Conservation (phyloP, 2,797 vertebrate species). For the Micromesistius poutassou region DNA sequence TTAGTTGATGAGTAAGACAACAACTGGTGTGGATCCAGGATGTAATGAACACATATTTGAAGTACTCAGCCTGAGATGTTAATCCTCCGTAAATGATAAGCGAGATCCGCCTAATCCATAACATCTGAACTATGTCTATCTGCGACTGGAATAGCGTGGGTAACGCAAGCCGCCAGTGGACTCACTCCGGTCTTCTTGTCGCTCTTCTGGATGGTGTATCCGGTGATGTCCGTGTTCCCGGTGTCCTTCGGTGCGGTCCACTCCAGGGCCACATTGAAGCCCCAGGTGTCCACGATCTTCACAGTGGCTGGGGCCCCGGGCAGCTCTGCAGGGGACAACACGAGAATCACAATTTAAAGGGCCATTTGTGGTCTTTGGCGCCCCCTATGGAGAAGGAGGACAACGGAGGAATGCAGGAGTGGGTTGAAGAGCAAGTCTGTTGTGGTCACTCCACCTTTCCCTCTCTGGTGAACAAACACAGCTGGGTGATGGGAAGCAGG, state of each 20-base stretch:
- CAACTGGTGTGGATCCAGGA: not conserved
- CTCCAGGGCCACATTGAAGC: slow-evolving; percentile 91
- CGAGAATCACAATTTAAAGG: not conserved
- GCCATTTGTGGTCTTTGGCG: not conserved
- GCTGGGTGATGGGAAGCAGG: too few relatives aligned
- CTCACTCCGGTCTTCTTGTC: slow-evolving; percentile 95
- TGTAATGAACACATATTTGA: not conserved
- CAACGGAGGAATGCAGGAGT: too few relatives aligned
- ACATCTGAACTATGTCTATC: not conserved
- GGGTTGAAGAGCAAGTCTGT: too few relatives aligned
- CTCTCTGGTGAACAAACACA: too few relatives aligned
- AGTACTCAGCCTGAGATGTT: not conserved
- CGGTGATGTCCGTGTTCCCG: slow-evolving; percentile 90
- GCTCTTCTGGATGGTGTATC: slow-evolving; percentile 92
- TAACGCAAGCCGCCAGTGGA: not conserved
- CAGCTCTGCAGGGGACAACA: slow-evolving; percentile 73
- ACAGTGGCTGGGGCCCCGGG: slow-evolving; percentile 82
- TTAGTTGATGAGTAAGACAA: not conserved
- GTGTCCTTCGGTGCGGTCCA: slow-evolving; percentile 84
- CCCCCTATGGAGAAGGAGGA: not conserved
- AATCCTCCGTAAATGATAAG: not conserved
- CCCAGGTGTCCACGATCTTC: slow-evolving; percentile 88
- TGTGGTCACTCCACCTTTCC: too few relatives aligned
- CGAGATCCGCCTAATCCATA: not conserved
- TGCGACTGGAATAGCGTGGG: not conserved